A percentile compares a stretch with the other conserved stretches of the same genome.
These are phyloP conservation scores for Lepidochrysops patricia DNA, from an alignment of 2,888 invertebrate species.

Conservation along the genomic window DNA sequence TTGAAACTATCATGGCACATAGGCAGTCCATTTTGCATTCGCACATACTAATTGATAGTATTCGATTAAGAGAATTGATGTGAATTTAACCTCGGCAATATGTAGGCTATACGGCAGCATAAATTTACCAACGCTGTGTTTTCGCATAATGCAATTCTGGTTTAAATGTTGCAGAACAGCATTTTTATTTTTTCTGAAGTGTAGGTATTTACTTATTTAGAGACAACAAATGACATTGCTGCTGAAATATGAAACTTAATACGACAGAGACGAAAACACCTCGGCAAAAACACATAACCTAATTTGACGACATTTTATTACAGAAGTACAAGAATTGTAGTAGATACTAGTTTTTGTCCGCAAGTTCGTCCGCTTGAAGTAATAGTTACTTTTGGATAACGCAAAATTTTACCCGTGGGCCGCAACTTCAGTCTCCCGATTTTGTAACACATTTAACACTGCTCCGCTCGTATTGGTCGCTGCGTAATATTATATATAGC, in stretches of 20 bases:
- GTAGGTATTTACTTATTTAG: too few species aligned
- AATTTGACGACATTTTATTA: neutral
- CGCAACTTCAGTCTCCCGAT: too few species aligned
- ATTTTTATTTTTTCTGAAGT: neutral
- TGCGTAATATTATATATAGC: too few species aligned
- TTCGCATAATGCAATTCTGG: constrained; percentile 12
- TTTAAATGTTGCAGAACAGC: neutral
- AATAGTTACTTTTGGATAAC: too few species aligned
- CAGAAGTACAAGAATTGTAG: constrained; percentile 1
- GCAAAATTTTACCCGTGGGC: too few species aligned
- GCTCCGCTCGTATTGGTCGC: too few species aligned
- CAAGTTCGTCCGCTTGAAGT: too few species aligned
- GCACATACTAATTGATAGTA: constrained; percentile 22
- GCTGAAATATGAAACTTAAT: too few species aligned
- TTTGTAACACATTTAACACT: too few species aligned
- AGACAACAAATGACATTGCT: too few species aligned
- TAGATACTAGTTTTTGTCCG: too few species aligned
- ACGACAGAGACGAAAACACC: neutral
- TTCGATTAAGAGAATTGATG: constrained; percentile 29
- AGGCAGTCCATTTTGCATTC: constrained; percentile 18
- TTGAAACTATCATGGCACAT: neutral
- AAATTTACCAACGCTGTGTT: constrained; percentile 15
- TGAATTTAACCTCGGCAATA: constrained; percentile 27
- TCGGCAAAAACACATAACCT: neutral
- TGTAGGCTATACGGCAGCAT: constrained; percentile 22